Base-by-base conservation (phyloP, 1,140 invertebrate genomes). In the Aphaenogaster ashmeadi region DNA sequence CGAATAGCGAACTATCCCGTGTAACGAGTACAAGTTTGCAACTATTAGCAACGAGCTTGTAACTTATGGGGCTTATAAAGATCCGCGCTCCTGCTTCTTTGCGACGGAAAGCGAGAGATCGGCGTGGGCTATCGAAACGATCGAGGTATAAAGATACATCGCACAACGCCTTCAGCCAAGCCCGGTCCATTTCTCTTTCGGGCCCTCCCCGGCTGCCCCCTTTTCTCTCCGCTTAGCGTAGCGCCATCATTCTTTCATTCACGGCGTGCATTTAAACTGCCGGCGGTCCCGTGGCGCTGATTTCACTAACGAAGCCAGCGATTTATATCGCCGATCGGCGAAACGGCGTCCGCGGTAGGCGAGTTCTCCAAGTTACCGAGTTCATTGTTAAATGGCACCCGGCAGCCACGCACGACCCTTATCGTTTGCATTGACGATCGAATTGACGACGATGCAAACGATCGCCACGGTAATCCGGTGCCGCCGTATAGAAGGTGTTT, bases 241-340 rank as follows among this genome's bases (percentile, higher is more conserved):
- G 74, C 60, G 71, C 38, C 90, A 87, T 90, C 86, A 69, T 86
- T 86, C 75, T 91, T 86, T 90, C 78, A 47, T 67, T 56, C 78
- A 47, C 36, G 78, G 88, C 58, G 78, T 33, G 58, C 56, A 74
- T 88, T 88, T 87, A 84, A 89, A 91, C 54, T 78, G 91, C 91
- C 91, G 85, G 84, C 90, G 91, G 90, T 91, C 74, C 62, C 90
- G 80, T 86, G 50, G 71, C 87, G 86, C 87, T 92, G 88, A 92
- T 93, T 93, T 93, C 87, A 92, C 91, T 93, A 93, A 93, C 92
- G 91, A 93, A 92, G 87, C 84, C 89, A 62, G 64, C 89, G 88
- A 93, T 93, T 93, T 93, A 93, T 93, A 91, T 89, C 71, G 69
- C 77, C 69, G 64, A 58, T 86, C 64, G 81, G 83, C 83, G 85